Base-by-base conservation (phyloP, 2,888 invertebrate genomes). In the Thyatira batis region DNA sequence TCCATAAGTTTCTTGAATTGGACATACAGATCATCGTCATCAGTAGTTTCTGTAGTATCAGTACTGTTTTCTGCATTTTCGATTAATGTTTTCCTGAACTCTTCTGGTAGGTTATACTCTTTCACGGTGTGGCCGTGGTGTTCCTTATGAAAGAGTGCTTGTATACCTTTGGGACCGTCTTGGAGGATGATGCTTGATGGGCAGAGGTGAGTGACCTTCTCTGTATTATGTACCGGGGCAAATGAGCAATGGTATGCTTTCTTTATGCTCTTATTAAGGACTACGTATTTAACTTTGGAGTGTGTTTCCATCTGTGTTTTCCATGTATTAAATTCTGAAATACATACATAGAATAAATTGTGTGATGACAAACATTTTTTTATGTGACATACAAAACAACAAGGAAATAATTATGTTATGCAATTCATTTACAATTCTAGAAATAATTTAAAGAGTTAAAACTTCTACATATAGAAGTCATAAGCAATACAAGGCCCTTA, bases 241-340 rank as follows among this genome's bases (percentile, higher is more conserved):
- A 54, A 30, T 65, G 69, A 10, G 3, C 89, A 88, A 20, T 82
- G 82, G 53, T 78, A 81, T 1, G 72, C 69, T 20, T 78, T 72
- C 57, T 73, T 81, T 0, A 59, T 43, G 10, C 61, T 60, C 13
- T 74, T 73, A 25, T 65, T 76, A 0, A 79, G 53, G 0, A 65
- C 27, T 0, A 69, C 44, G 33, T 80, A 88, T 21, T 70, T 73
- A 0, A 64, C 60, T 1, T 61, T 63, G 0, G 73, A 73, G 48
- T 78, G 67, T 0, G 52, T 39, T 49, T 87, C 80, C 65, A 85
- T 63, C 1, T 78, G 65, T 0, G 51, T 43, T 57, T 82, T 85
- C 89, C 89, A 89, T 0, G 57, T 44, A 0, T 52, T 58, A 27
- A 84, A 87, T 57, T 84, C 89, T 89, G 84, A 30, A 84, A 85